Percentiles rank a stretch among this genome's conserved stretches.
These are phyloP conservation scores for Troides helena DNA, from an alignment of 2,888 invertebrate species.

Conservation along the genomic window DNA sequence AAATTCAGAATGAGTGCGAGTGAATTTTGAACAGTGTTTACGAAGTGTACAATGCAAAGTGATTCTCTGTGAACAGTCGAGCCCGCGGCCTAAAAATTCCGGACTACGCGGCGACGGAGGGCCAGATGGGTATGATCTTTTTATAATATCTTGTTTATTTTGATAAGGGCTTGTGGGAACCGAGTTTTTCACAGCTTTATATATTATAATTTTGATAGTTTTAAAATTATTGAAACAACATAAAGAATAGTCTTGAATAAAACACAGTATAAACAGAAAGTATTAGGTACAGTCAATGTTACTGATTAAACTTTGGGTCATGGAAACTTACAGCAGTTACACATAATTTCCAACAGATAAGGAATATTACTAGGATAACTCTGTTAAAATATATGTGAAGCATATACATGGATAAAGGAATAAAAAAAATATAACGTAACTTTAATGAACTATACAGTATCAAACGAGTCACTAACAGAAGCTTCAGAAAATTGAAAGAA, in stretches of 20 bases:
- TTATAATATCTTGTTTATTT: constrained; percentile 33
- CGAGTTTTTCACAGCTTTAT: constrained; percentile 6
- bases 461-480: neutral
- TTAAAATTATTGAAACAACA: neutral
- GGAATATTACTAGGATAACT: too few relatives aligned
- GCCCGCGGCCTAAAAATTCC: constrained; percentile 59
- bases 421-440: neutral
- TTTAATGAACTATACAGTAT: neutral
- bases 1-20: constrained; percentile 47
- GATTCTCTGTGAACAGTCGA: constrained; percentile 47
- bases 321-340: too few relatives aligned
- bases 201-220: neutral
- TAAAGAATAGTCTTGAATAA: too few relatives aligned
- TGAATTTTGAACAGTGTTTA: constrained; percentile 43
- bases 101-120: constrained; percentile 64
- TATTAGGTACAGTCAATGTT: neutral
- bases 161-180: constrained; percentile 30
- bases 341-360: too few relatives aligned
- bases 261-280: neutral
- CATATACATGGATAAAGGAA: too few relatives aligned
- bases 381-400: too few relatives aligned
- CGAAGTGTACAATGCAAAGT: constrained; percentile 43
- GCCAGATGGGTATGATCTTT: constrained; percentile 69
- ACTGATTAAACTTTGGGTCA: too few relatives aligned
- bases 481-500: constrained; percentile 39